Conservation (phyloP, 2,888 invertebrate species). For the Orgyia antiqua region DNA sequence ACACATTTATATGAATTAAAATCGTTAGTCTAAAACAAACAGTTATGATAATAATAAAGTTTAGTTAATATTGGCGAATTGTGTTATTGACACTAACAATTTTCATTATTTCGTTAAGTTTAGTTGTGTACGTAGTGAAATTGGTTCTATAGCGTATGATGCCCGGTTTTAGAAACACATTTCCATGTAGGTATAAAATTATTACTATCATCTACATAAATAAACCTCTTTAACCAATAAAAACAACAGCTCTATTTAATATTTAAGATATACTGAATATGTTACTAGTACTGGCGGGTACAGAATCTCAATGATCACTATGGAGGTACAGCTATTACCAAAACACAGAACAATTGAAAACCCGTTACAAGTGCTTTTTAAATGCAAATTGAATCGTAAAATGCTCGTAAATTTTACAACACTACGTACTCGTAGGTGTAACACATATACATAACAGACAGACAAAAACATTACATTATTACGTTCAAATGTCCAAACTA, state of each 20-base stretch:
- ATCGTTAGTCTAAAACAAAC: too few species aligned
- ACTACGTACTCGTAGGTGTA: slow-evolving; percentile 42
- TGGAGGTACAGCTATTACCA: slow-evolving; percentile 30
- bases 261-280: slow-evolving; percentile 7
- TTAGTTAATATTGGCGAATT: too few species aligned
- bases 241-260: slow-evolving; percentile 9
- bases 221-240: slow-evolving; percentile 11
- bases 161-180: too few species aligned
- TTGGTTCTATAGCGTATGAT: too few species aligned
- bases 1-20: too few species aligned
- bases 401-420: slow-evolving; percentile 46
- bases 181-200: too few species aligned
- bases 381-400: slow-evolving; percentile 64
- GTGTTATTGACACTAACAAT: too few species aligned
- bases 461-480: too few species aligned
- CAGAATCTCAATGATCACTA: slow-evolving; percentile 18
- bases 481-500: too few species aligned
- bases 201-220: slow-evolving; percentile 8
- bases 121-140: too few species aligned
- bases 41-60: too few species aligned
- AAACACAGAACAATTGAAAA: slow-evolving; percentile 43
- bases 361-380: slow-evolving; percentile 51
- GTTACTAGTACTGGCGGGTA: slow-evolving; percentile 15
- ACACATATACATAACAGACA: slow-evolving; percentile 13
- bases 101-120: too few species aligned